phyloP scores from a whole-genome alignment of 2,797 vertebrate genomes.

The Rhincodon typus region DNA sequence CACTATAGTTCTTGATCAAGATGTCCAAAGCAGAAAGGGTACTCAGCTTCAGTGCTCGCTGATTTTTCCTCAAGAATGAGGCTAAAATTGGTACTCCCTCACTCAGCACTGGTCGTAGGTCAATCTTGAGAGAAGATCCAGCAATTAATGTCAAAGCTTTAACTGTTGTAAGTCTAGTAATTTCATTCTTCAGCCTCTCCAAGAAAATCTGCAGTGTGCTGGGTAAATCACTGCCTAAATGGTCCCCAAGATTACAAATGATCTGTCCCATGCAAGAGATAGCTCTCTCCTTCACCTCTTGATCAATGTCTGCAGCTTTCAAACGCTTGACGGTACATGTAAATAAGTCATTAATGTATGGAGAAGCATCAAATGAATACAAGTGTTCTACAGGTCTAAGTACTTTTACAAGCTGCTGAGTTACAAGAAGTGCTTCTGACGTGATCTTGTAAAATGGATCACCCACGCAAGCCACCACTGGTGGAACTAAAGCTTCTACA shows the following conservation, averaged over 20 bases:
- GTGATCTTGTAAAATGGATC: conserved; percentile 99
- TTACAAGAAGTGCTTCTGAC: conserved; percentile 94
- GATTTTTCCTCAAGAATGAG: conserved; percentile 95
- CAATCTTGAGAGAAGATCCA: conserved; percentile 87
- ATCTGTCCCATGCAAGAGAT: conserved; percentile 99
- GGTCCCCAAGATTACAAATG: conserved; percentile 91
- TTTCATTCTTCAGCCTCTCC: conserved; percentile 95
- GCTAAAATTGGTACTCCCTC: conserved; percentile 96
- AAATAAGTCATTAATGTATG: conserved; percentile 92
- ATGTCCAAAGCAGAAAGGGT: conserved; percentile 92
- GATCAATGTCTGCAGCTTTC: conserved; percentile 97
- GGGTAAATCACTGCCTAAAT: conserved; percentile 79
- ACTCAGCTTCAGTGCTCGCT: conserved; percentile 88
- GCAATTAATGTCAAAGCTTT: conserved; percentile 94
- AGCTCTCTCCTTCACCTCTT: conserved; percentile 96
- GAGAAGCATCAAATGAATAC: conserved; percentile 83
- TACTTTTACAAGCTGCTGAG: conserved; percentile 94
- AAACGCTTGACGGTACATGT: conserved; percentile 90
- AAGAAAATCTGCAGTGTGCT: conserved; percentile 94
- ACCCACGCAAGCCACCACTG: conserved; percentile 92
- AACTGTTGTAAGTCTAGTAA: conserved; percentile 91
- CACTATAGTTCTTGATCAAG: conserved; percentile 84
- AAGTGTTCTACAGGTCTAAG: conserved; percentile 88
- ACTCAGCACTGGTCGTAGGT: conserved; percentile 82
- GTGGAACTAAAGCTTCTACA: conserved; percentile 88